Conservation (phyloP, 1,140 invertebrate genomes). For the Mercenaria mercenaria region DNA sequence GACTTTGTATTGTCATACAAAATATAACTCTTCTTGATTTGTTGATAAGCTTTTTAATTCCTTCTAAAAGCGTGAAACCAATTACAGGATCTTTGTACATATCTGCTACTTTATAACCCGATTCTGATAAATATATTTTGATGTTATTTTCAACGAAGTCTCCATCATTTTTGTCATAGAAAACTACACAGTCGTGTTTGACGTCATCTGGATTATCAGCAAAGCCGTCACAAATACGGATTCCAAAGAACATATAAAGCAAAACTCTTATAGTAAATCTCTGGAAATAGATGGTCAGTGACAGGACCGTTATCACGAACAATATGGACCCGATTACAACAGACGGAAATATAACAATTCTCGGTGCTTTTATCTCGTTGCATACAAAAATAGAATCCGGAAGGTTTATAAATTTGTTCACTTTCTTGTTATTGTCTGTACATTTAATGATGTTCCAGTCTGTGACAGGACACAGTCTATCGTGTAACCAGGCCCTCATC, state of each 20-base stretch:
- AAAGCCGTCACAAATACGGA: not conserved
- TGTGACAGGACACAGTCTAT: not conserved
- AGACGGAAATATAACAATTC: not conserved
- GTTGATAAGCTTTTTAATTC: not conserved
- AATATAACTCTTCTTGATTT: not conserved
- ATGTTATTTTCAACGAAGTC: not conserved
- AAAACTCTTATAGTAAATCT: not conserved
- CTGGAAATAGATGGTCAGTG: not conserved
- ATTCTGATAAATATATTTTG: not conserved
- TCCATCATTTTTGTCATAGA: not conserved
- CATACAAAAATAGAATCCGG: not conserved
- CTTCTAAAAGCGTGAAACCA: not conserved
- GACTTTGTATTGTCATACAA: not conserved
- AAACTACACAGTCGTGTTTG: not conserved
- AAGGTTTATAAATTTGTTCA: not conserved
- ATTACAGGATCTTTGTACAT: not conserved
- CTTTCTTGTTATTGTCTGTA: not conserved
- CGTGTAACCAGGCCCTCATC: not conserved
- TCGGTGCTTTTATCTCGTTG: not conserved
- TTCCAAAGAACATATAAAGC: not conserved
- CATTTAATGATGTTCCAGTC: not conserved
- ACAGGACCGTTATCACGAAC: not conserved
- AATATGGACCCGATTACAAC: not conserved
- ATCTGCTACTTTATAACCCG: not conserved
- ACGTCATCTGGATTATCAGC: not conserved